These are phyloP conservation scores for Penaeus monodon DNA, from an alignment of 2,888 invertebrate species.

Conservation along the genomic window DNA sequence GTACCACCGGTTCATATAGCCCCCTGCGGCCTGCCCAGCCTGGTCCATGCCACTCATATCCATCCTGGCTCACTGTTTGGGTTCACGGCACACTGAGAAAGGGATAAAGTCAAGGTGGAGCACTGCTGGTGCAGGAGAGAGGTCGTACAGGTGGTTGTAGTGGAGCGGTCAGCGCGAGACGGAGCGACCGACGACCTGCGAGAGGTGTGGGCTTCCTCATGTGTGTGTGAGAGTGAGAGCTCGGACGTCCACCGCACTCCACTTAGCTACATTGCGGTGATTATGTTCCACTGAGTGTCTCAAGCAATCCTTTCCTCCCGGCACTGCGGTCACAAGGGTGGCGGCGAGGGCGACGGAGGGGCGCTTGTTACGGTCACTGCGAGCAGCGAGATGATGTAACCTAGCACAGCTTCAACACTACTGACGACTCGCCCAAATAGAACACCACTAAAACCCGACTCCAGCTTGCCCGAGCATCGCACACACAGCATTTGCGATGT, in stretches of 20 bases:
- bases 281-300: slow-evolving; percentile 37
- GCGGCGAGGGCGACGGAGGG: slow-evolving; percentile 26
- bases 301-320: slow-evolving; percentile 34
- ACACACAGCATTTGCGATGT: slow-evolving; percentile 61
- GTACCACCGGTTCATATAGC: slow-evolving; percentile 65
- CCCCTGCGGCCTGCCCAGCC: slow-evolving; percentile 57
- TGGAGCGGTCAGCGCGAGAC: slow-evolving; percentile 24
- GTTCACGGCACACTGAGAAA: slow-evolving; percentile 28
- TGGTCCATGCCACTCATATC: slow-evolving; percentile 65
- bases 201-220: slow-evolving; percentile 35
- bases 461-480: slow-evolving; percentile 56
- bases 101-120: slow-evolving; percentile 36
- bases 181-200: slow-evolving; percentile 31
- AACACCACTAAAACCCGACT: slow-evolving; percentile 61
- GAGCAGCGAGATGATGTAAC: slow-evolving; percentile 24
- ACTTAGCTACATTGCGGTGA: slow-evolving; percentile 44
- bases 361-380: slow-evolving; percentile 28
- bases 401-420: slow-evolving; percentile 55
- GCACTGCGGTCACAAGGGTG: slow-evolving; percentile 16
- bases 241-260: slow-evolving; percentile 5
- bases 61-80: slow-evolving; percentile 43
- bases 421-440: slow-evolving; percentile 52
- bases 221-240: slow-evolving; percentile 40
- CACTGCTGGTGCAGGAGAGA: slow-evolving; percentile 10
- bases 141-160: slow-evolving; percentile 30